Conservation (phyloP, 2,888 invertebrate genomes). For the Drosophila mimica region DNA sequence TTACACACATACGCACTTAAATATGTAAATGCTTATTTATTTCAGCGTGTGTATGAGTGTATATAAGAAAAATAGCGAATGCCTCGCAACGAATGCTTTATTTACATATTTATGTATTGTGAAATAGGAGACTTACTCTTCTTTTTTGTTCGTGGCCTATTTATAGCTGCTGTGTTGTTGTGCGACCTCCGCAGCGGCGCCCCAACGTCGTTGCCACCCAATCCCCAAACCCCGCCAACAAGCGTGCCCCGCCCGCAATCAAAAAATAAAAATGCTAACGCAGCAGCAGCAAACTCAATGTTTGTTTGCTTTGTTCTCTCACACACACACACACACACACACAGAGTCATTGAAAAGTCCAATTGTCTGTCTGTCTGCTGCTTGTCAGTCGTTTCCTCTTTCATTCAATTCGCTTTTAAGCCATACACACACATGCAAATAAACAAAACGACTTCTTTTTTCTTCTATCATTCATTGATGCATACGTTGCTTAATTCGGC, state of each 20-base stretch:
- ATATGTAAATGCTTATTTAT: neutral
- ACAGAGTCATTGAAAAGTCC: constrained; percentile 23
- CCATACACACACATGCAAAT: constrained; percentile 13
- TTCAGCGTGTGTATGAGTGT: neutral
- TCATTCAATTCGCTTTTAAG: constrained; percentile 43
- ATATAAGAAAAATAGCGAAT: constrained; percentile 20
- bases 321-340: constrained; percentile 9
- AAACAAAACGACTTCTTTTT: neutral
- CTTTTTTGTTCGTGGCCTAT: constrained; percentile 69
- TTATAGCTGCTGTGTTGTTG: constrained; percentile 55
- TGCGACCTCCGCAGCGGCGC: constrained; percentile 60
- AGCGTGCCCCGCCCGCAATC: constrained; percentile 31
- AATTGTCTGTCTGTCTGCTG: constrained; percentile 42
- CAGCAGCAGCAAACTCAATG: constrained; percentile 26
- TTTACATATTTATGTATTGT: constrained; percentile 41
- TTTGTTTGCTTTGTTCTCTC: constrained; percentile 50
- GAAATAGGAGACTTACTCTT: constrained; percentile 55
- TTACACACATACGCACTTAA: neutral
- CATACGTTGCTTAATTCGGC: constrained; percentile 16
- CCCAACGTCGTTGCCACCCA: constrained; percentile 25
- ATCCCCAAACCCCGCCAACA: neutral
- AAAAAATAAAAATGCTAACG: constrained; percentile 46
- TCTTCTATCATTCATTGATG: constrained; percentile 45
- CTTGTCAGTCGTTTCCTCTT: constrained; percentile 47
- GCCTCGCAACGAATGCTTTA: constrained; percentile 34